Percentiles rank a stretch among this genome's conserved stretches.
Conservation (phyloP, 1,140 invertebrate species). For the Lineus longissimus region DNA sequence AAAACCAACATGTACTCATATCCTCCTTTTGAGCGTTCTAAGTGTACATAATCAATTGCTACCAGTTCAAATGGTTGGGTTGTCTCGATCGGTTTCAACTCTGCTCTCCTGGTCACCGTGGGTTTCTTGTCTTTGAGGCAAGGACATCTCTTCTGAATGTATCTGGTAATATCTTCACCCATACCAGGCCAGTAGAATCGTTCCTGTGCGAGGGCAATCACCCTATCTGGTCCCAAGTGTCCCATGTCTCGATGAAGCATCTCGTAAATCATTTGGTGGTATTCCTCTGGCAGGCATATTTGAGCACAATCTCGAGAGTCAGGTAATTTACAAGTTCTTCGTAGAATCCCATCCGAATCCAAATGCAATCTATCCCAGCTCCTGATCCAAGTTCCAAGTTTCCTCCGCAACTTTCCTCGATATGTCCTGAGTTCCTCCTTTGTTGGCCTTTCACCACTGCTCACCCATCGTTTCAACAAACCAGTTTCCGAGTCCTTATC, state of each 20-base stretch:
- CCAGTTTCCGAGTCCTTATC: too few species aligned
- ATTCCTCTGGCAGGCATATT: constrained; percentile 15
- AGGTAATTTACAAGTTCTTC: neutral
- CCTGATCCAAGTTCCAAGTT: neutral
- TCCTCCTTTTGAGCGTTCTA: constrained; percentile 20
- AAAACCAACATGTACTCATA: too few species aligned
- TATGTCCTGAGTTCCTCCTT: too few species aligned
- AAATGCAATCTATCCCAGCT: constrained; percentile 4
- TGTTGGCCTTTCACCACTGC: too few species aligned
- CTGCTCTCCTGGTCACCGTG: too few species aligned
- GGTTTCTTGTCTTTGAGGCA: constrained; percentile 21
- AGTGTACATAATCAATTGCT: constrained; percentile 16
- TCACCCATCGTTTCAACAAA: too few species aligned
- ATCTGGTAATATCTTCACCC: constrained; percentile 8
- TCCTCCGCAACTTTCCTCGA: too few species aligned
- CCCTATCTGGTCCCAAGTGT: constrained; percentile 17
- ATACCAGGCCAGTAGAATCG: constrained; percentile 23
- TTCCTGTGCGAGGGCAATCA: constrained; percentile 16
- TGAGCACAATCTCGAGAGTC: too few species aligned
- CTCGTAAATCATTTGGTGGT: neutral
- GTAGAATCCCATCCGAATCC: constrained; percentile 1
- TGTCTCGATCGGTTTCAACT: constrained; percentile 7
- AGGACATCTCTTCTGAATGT: constrained; percentile 12
- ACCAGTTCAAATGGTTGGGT: constrained; percentile 19
- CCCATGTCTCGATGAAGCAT: constrained; percentile 20